Evolutionary conservation across 1,140 invertebrate species (phyloP).

Genomic region (Drosophila malerkotliana): DNA sequence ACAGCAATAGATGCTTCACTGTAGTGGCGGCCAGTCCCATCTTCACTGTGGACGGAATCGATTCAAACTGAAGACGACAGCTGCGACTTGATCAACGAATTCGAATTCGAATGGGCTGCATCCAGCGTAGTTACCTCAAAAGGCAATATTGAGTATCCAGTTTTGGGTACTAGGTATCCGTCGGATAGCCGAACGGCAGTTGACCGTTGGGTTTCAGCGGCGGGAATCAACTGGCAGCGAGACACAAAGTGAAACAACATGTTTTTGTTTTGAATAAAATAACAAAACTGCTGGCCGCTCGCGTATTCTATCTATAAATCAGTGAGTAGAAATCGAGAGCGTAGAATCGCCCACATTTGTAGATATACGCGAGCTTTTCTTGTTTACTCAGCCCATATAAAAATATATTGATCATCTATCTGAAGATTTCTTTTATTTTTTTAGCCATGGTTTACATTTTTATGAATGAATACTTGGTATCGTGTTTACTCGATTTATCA

Average conservation of each 20-base stretch:
- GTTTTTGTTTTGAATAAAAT: slow-evolving; percentile 57
- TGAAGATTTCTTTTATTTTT: slow-evolving; percentile 21
- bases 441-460: slow-evolving; percentile 56
- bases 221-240: slow-evolving; percentile 57
- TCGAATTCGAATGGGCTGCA: slow-evolving; percentile 42
- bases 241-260: slow-evolving; percentile 37
- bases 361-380: slow-evolving; percentile 41
- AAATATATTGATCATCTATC: slow-evolving; percentile 9
- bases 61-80: slow-evolving; percentile 32
- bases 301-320: slow-evolving; percentile 43
- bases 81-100: slow-evolving; percentile 33
- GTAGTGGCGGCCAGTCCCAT: slow-evolving; percentile 73
- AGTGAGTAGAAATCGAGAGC: slow-evolving; percentile 55
- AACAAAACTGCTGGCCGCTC: slow-evolving; percentile 12
- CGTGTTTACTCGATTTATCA: slow-evolving; percentile 35
- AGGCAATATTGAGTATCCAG: slow-evolving; percentile 58
- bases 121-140: slow-evolving; percentile 55
- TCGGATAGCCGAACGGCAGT: slow-evolving; percentile 17
- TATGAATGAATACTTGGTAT: slow-evolving; percentile 66
- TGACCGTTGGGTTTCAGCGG: slow-evolving; percentile 61
- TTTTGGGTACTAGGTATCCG: slow-evolving; percentile 35
- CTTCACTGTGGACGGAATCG: slow-evolving; percentile 32
- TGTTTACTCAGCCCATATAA: slow-evolving; percentile 35
- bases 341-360: slow-evolving; percentile 36
- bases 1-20: slow-evolving; percentile 75